Percentiles rank a stretch among this genome's conserved stretches.
Evolutionary conservation across 2,888 invertebrate species (phyloP).

Genomic region (Adelphocoris suturalis): DNA sequence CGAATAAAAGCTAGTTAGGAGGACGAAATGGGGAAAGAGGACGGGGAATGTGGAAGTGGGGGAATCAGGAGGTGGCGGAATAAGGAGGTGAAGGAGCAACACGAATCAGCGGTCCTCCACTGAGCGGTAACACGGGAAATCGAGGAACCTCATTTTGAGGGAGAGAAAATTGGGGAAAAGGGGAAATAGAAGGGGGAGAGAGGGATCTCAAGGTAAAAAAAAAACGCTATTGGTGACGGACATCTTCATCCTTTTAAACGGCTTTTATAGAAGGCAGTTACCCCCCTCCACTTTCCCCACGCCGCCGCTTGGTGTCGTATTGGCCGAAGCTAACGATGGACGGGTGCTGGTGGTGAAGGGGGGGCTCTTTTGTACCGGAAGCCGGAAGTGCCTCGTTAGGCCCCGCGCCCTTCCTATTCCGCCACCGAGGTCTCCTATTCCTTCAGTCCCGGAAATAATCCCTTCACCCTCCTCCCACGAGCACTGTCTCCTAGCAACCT

Average conservation of each 20-base stretch:
- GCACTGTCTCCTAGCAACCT: background rate
- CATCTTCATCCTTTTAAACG: conserved; percentile 19
- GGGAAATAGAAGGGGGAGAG: background rate
- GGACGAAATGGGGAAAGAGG: no score
- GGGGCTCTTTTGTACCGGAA: conserved; percentile 31
- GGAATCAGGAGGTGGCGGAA: background rate
- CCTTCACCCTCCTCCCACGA: background rate
- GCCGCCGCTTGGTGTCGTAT: background rate
- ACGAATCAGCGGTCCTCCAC: background rate
- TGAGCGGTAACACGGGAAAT: background rate
- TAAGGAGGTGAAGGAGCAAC: background rate
- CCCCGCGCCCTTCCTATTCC: background rate
- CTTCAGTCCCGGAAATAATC: conserved; percentile 23
- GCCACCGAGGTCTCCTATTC: background rate
- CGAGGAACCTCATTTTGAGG: background rate
- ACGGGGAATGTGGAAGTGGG: no score
- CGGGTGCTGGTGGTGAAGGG: background rate
- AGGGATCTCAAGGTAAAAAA: background rate
- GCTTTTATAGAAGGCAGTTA: conserved; percentile 25
- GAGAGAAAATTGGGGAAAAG: background rate
- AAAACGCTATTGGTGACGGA: conserved; percentile 21
- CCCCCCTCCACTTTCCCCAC: background rate
- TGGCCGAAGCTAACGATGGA: background rate
- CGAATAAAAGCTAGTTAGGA: no score
- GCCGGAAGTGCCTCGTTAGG: conserved; percentile 42